Evolutionary conservation across 1,140 invertebrate species (phyloP), one percentile per base, ranked within the genome.

Genomic region (Tetraneura akinire): DNA sequence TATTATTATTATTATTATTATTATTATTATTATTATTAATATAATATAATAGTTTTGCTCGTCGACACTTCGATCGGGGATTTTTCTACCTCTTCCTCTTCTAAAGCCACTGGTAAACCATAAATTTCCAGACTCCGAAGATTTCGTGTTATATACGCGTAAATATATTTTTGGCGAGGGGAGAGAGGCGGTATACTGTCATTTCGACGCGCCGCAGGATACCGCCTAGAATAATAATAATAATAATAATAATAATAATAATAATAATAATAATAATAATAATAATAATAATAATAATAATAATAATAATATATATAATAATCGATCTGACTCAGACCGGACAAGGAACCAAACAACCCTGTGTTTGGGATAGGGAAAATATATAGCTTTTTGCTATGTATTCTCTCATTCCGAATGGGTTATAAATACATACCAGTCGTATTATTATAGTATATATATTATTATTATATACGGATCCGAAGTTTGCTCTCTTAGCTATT

Each of bases 381-480:
- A 68, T 47, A 68, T 68, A 47, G 66, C 66, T 68, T 68, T 47
- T 68, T 68, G 66, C 66, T 26, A n/a, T n/a, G n/a, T n/a, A n/a
- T n/a, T 68, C 21, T 47, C 21, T 23, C 37, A 21, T 21, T 68
- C 37, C 45, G 64, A 68, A 68, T 45, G 42, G 32, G 37, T n/a
- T n/a, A n/a, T n/a, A n/a, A n/a, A 42, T 68, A 68, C 37, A 14
- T 32, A 37, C n/a, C n/a, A 68, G n/a, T 68, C 21, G n/a, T 37
- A 21, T 68, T 68, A 68, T 0, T 4, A 4, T 4, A 3, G 32
- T 37, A 37, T 37, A n/a, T n/a, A n/a, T n/a, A n/a, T n/a, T n/a
- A n/a, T n/a, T 37, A 37, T 37, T 37, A 37, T 37, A 37, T 37
- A 37, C n/a, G n/a, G 32, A 45, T 47, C 37, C 42, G 13, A 68